Conservation (phyloP, 2,113 vertebrate genomes). For the Strix uralensis region DNA sequence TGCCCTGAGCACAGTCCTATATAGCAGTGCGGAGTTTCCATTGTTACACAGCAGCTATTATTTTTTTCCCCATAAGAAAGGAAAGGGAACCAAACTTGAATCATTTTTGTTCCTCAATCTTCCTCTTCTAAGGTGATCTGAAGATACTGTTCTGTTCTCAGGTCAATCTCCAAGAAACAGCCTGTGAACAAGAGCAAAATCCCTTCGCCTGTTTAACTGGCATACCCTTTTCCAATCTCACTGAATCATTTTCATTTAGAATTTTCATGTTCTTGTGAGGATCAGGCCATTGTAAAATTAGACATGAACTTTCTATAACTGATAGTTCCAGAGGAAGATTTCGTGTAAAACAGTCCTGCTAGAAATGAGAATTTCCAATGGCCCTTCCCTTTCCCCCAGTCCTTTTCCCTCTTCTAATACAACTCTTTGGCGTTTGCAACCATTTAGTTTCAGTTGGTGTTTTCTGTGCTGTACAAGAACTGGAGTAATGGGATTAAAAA, state of each 20-base stretch:
- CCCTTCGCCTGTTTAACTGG: not conserved
- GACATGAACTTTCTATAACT: constrained; percentile 55
- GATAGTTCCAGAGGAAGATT: constrained; percentile 44
- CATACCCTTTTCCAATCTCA: not conserved
- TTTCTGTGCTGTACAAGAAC: not conserved
- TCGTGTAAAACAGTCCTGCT: constrained; percentile 51
- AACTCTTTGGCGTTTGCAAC: not conserved
- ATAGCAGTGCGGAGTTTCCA: not conserved
- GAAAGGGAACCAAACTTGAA: not conserved
- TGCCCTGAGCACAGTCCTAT: not conserved
- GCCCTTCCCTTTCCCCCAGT: not conserved
- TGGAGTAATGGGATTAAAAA: not conserved
- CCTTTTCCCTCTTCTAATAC: not conserved
- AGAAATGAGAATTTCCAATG: constrained; percentile 28
- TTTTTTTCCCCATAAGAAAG: not conserved
- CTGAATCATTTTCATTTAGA: not conserved
- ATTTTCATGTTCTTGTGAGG: constrained; percentile 21
- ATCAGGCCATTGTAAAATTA: constrained; percentile 49
- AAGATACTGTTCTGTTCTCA: not conserved
- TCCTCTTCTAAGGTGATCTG: not conserved
- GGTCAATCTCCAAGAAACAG: not conserved
- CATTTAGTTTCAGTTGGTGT: constrained; percentile 15
- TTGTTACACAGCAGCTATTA: not conserved
- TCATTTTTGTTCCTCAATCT: not conserved
- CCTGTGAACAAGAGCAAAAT: not conserved